Percentiles rank a stretch among this genome's conserved stretches.
phyloP scores from a whole-genome alignment of 2,113 vertebrate species.

The Epinephelus moara region DNA sequence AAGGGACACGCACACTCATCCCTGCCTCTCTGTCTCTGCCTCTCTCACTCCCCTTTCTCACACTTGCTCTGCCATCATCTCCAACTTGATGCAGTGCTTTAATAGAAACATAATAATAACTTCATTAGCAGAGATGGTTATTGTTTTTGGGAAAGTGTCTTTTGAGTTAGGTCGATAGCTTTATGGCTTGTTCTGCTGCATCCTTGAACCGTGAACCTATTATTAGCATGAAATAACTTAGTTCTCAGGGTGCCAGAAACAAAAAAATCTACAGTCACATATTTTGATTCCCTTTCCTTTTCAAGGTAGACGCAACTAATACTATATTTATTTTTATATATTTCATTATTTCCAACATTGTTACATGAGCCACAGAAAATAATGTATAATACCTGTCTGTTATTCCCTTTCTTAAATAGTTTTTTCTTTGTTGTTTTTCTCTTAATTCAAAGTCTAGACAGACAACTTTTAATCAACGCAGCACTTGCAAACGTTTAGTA shows the following conservation, averaged over 20 bases:
- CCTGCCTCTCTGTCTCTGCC: slow-evolving; percentile 49
- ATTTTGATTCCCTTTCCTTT: background rate
- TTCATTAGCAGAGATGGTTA: slow-evolving; percentile 34
- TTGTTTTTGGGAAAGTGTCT: slow-evolving; percentile 22
- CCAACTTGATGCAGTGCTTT: slow-evolving; percentile 18
- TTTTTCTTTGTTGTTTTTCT: background rate
- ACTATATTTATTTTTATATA: background rate
- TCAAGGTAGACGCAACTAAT: background rate
- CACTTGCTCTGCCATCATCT: slow-evolving; percentile 36
- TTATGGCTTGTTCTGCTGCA: slow-evolving; percentile 18
- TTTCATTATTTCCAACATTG: slow-evolving; percentile 7
- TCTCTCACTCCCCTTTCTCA: slow-evolving; percentile 40
- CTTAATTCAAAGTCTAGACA: background rate
- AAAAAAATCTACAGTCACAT: slow-evolving; percentile 15
- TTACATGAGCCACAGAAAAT: slow-evolving; percentile 5
- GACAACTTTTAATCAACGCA: background rate
- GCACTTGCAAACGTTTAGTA: slow-evolving; percentile 57
- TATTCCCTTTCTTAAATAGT: background rate
- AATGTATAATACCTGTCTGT: background rate
- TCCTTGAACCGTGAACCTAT: slow-evolving; percentile 12
- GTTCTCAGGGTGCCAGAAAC: background rate
- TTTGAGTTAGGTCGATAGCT: slow-evolving; percentile 21
- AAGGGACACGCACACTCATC: slow-evolving; percentile 63
- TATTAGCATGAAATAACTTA: slow-evolving; percentile 6
- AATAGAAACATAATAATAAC: slow-evolving; percentile 47